Evolutionary conservation across 2,888 invertebrate species (phyloP), one percentile per base, ranked within the genome.

Genomic region (Salpingus planirostris): DNA sequence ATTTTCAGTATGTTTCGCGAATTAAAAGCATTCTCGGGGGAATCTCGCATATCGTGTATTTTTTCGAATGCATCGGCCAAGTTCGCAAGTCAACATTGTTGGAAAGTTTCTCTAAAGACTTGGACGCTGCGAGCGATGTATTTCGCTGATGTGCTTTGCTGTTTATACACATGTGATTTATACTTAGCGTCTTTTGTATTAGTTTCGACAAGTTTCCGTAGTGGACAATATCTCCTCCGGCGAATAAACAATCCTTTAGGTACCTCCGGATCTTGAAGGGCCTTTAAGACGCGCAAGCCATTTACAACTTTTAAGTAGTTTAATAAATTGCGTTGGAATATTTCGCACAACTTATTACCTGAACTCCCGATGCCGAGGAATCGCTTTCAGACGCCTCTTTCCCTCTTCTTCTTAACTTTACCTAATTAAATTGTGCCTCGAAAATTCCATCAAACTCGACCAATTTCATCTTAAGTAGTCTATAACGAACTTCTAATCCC

Each of bases 111-210:
- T 40, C 31, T 21, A 26, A 31, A 34, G 31, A 34, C 28, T 36
- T 36, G 24, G 30, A 26, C 28, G 23, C 10, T 10, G 24, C 24
- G 23, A 3, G 29, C 36, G 33, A 38, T 38, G 38, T 38, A 33
- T 33, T 38, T 34, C 28, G 30, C 34, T 34, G 35, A 39, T 39
- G 39, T 21, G 39, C 35, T 35, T 32, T 27, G 29, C 27, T 39
- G 35, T 39, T 38, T 39, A 39, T 41, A 40, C 38, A 44, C 42
- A 39, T 35, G 42, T 46, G 46, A 48, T 48, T 48, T 47, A 47
- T 47, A 44, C 40, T 40, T 36, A 39, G 36, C 36, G 38, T 46
- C 44, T 42, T 46, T 44, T 44, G 38, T 44, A 42, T 33, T 43
- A 44, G 34, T 47, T 47, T 40, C 38, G 42, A 39, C 38, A 39